Base-by-base conservation (phyloP, 2,797 vertebrate genomes). In the Pipistrellus pygmaeus region DNA sequence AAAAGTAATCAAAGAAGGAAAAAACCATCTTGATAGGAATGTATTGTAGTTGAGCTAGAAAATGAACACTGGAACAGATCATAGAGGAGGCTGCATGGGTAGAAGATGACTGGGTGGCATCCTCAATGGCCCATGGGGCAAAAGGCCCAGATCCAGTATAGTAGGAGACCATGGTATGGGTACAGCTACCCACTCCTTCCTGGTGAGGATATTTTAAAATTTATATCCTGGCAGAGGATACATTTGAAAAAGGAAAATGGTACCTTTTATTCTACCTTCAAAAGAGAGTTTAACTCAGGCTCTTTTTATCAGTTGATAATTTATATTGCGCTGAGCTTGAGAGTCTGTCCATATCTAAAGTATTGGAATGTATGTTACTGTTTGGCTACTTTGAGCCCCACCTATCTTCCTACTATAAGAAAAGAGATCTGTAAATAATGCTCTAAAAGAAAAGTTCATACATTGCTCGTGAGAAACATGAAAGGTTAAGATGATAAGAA, bases 371-470 rank as follows among this genome's bases (percentile, higher is more conserved):
- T 14, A 51, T 38, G n/a, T 72, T 75, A 76, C 18, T 5, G 0
- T n/a, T 90, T 78, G 27, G 57, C 53, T 95, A 13, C 78, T 90
- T 55, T 92, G 35, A 91, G n/a, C 25, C 35, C 62, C 30, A 69
- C 8, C 7, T 48, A 71, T 17, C 18, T 87, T 38, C 7, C 35
- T 60, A 51, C 23, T 86, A 2, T 20, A 90, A 85, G 57, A 71
- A 78, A 88, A 90, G 66, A 92, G 46, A 82, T 35, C 75, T 72
- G 6, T 48, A 53, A 87, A 85, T 88, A 93, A 92, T 21, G 9
- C 11, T 90, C 66, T n/a, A 68, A 69, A 87, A 85, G 51, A 88
- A 72, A 90, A 95, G 25, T 75, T 27, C 10, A 30, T 20, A 94
- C 5, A 80, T 2, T 72, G 85, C 51, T 77, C 53, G 78, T 55